Evolutionary conservation across 2,797 vertebrate species (phyloP), one percentile per base, ranked within the genome.

Genomic region (Xenopus petersii): DNA sequence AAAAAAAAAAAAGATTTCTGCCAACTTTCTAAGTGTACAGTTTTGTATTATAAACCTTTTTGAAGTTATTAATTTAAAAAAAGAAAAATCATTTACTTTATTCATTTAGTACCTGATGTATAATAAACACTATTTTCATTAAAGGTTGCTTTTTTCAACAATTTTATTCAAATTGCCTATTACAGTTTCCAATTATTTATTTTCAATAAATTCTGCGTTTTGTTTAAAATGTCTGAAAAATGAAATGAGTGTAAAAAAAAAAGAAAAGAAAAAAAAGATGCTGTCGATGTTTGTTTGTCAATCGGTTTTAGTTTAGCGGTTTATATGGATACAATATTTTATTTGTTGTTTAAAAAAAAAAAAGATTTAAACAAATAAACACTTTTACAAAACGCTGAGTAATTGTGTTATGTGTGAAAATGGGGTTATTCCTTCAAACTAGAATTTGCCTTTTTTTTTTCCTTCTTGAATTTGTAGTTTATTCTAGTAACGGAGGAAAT

Each of bases 191-290:
- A 94, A 94, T 96, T 97, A 96, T 97, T 98, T 98, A 96, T 98
- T 97, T 97, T 97, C 93, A 96, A 96, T 94, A 95, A 96, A 97
- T 93, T 93, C 94, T 92, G 93, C 92, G 88, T 94, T 95, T 93
- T 94, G 93, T 94, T 96, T 85, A 75, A 83, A 81, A 85, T 81
- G 78, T 83, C 70, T 42, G 59, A 81, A 83, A 30, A 49, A 93
- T 88, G 87, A 92, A 91, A 89, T 89, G 88, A 89, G 87, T 93
- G 91, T 94, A 87, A 87, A 91, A 86, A 83, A 73, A 91, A 93
- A 42, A 36, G 87, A 6, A 42, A 42, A 42, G n/a, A n/a, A 42
- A 42, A 42, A 42, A 89, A 88, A 70, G 79, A 88, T 81, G 91
- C 83, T 81, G 91, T 93, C 91, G 92, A 92, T 92, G 81, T 90